Evolutionary conservation across 1,140 invertebrate species (phyloP).

Genomic region (Scylla paramamosain): DNA sequence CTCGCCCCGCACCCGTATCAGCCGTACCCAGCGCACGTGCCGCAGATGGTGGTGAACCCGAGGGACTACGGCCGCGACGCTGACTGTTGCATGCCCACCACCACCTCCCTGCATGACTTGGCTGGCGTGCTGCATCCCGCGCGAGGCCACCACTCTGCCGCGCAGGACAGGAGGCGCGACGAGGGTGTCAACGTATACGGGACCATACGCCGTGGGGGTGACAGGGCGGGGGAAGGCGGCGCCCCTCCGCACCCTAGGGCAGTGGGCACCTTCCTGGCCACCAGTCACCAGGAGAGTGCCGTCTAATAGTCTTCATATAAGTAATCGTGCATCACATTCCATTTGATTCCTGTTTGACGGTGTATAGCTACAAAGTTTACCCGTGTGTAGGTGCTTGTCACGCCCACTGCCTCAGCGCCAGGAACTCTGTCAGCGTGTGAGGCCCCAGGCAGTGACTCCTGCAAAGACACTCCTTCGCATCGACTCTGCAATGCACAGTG

Average conservation of each 20-base stretch:
- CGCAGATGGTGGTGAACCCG: slow-evolving; percentile 36
- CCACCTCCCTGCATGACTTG: slow-evolving; percentile 65
- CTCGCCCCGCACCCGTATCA: slow-evolving; percentile 53
- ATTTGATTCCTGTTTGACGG: background rate
- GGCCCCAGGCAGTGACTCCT: no score
- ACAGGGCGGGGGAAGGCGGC: slow-evolving; percentile 27
- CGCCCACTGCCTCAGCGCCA: no score
- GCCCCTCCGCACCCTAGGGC: slow-evolving; percentile 60
- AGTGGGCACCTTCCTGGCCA: slow-evolving; percentile 63
- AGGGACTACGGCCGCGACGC: background rate
- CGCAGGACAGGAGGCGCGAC: slow-evolving; percentile 15
- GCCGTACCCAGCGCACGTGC: slow-evolving; percentile 26
- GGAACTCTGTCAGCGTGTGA: no score
- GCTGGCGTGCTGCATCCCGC: slow-evolving; percentile 53
- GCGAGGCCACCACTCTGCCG: slow-evolving; percentile 43
- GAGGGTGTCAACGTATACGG: slow-evolving; percentile 62
- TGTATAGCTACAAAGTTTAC: background rate
- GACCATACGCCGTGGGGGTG: slow-evolving; percentile 54
- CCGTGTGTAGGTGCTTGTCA: background rate
- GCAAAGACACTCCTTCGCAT: no score
- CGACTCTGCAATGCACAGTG: background rate
- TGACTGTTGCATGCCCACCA: slow-evolving; percentile 40
- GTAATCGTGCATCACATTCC: no score
- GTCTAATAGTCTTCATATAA: slow-evolving; percentile 38
- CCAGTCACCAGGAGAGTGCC: slow-evolving; percentile 66